phyloP scores from a whole-genome alignment of 2,888 invertebrate genomes.

The Acrobasis consociella region DNA sequence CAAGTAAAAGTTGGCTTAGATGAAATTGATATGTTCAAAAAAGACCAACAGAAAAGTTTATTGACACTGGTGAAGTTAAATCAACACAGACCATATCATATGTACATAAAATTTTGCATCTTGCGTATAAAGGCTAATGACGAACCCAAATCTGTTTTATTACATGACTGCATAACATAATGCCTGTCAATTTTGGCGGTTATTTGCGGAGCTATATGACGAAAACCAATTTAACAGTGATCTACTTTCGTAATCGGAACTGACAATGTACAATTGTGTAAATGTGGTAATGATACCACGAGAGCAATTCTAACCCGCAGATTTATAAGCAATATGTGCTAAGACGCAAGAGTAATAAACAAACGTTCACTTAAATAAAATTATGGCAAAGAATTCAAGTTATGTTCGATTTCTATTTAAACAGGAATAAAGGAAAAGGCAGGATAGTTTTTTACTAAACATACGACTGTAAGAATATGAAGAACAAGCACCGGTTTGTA shows the following conservation, averaged over 20 bases:
- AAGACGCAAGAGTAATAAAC: slow-evolving; percentile 24
- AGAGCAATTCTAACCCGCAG: slow-evolving; percentile 49
- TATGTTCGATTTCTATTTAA: neutral
- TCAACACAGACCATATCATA: neutral
- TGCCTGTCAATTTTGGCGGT: slow-evolving; percentile 54
- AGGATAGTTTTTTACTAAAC: too few species aligned
- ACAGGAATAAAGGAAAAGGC: too few species aligned
- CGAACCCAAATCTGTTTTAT: slow-evolving; percentile 20
- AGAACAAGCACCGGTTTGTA: too few species aligned
- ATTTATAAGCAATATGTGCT: slow-evolving; percentile 40
- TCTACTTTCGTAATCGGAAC: slow-evolving; percentile 70
- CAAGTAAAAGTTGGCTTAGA: too few species aligned
- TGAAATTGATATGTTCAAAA: too few species aligned
- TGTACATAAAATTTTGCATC: neutral
- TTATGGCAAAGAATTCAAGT: slow-evolving; percentile 33
- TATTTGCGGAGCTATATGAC: slow-evolving; percentile 65
- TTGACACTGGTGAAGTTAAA: too few species aligned
- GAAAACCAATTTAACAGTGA: slow-evolving; percentile 73
- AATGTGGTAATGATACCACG: slow-evolving; percentile 64
- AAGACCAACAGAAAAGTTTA: too few species aligned
- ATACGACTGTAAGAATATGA: too few species aligned
- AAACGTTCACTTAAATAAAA: slow-evolving; percentile 40
- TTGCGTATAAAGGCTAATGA: neutral
- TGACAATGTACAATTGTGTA: slow-evolving; percentile 73
- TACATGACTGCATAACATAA: slow-evolving; percentile 38